Conservation (phyloP, 2,113 vertebrate genomes). For the Dissostichus mawsoni region DNA sequence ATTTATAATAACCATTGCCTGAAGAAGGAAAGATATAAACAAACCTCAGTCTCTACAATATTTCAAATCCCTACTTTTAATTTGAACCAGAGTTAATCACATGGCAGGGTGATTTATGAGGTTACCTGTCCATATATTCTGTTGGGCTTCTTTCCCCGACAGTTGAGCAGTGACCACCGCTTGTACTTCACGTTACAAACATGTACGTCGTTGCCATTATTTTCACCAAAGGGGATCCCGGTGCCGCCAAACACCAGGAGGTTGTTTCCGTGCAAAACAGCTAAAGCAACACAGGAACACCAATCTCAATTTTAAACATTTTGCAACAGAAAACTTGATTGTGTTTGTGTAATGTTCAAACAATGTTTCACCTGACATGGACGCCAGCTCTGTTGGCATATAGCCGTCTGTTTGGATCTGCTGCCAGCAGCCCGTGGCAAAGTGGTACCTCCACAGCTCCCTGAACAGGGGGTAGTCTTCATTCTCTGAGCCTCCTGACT, state of each 20-base stretch:
- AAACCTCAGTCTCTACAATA: not conserved
- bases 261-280: conserved; percentile 97
- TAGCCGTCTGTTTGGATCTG: conserved; percentile 96
- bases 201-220: conserved; percentile 96
- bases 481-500: conserved; percentile 94
- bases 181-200: conserved; percentile 98
- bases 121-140: conserved; percentile 96
- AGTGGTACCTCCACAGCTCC: conserved; percentile 97
- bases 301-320: not conserved
- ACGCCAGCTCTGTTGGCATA: conserved; percentile 97
- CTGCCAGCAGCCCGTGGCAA: conserved; percentile 96
- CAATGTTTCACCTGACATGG: conserved; percentile 91
- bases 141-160: conserved; percentile 96
- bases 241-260: conserved; percentile 97
- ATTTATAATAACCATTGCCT: conserved; percentile 99
- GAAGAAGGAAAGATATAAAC: conserved; percentile 17
- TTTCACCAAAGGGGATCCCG: conserved; percentile 97
- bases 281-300: conserved; percentile 74
- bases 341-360: not conserved
- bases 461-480: conserved; percentile 97
- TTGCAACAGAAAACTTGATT: not conserved
- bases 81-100: not conserved
- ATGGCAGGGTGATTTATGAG: not conserved
- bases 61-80: not conserved
- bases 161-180: conserved; percentile 95